These are phyloP conservation scores for Gambusia affinis DNA, from an alignment of 2,113 vertebrate species.

Conservation along the genomic window DNA sequence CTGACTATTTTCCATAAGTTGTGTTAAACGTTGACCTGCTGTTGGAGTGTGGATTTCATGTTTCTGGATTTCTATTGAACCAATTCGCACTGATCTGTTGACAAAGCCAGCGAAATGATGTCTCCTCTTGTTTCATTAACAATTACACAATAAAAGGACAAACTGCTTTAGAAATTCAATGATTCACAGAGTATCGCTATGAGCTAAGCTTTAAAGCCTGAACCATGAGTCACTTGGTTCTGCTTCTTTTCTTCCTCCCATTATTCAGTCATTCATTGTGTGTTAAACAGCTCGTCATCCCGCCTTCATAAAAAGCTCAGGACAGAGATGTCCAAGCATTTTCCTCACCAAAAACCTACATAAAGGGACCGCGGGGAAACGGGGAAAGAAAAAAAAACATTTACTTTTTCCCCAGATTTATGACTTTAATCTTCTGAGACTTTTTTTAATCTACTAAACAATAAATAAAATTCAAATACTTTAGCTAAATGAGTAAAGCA, in stretches of 20 bases:
- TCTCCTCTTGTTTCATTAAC: not conserved
- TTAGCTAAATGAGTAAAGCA: no score
- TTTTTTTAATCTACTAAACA: no score
- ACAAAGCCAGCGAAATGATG: not conserved
- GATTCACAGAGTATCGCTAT: not conserved
- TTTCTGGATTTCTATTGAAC: no score
- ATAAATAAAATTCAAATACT: no score
- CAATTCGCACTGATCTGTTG: not conserved
- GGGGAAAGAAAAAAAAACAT: no score
- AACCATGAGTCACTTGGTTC: not conserved
- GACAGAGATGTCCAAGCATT: no score
- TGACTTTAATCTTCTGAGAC: no score
- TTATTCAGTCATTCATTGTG: not conserved
- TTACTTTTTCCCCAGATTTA: no score
- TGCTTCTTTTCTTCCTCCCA: not conserved
- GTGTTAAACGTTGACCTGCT: not conserved
- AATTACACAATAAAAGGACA: not conserved
- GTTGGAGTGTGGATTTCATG: no score
- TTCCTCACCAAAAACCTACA: no score
- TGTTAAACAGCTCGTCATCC: not conserved
- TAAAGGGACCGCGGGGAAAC: no score
- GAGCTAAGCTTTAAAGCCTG: not conserved
- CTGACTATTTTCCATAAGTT: not conserved
- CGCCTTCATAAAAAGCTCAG: not conserved
- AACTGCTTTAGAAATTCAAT: not conserved